These are phyloP conservation scores for Syngnathus scovelli DNA, from an alignment of 2,113 vertebrate species.

Conservation along the genomic window DNA sequence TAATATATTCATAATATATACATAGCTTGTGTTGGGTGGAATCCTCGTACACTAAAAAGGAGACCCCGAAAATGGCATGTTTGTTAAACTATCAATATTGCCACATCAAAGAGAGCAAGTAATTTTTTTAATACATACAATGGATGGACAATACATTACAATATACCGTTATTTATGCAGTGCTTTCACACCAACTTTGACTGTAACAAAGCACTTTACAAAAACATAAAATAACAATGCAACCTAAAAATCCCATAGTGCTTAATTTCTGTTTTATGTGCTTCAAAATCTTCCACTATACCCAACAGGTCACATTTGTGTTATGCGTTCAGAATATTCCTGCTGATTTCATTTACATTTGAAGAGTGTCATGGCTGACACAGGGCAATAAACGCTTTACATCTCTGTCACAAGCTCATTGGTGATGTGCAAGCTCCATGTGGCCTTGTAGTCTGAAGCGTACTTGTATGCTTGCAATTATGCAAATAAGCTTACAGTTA, in stretches of 20 bases:
- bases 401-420: conserved; percentile 35
- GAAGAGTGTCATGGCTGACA: conserved; percentile 14
- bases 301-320: background rate
- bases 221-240: no score
- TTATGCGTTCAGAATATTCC: background rate
- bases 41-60: background rate
- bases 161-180: no score
- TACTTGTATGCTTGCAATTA: conserved; percentile 50
- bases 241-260: no score
- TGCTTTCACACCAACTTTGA: no score
- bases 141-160: no score
- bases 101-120: no score
- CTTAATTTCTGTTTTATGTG: background rate
- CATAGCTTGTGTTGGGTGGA: no score
- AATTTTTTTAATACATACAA: no score
- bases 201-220: no score
- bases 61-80: no score
- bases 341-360: background rate
- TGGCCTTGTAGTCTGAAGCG: conserved; percentile 30
- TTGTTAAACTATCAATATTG: no score
- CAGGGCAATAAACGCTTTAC: conserved; percentile 27
- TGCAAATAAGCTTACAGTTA: conserved; percentile 65
- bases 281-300: background rate
- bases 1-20: background rate
- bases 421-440: conserved; percentile 21